phyloP scores from a whole-genome alignment of 2,113 vertebrate genomes.

The Poeciliopsis occidentalis region DNA sequence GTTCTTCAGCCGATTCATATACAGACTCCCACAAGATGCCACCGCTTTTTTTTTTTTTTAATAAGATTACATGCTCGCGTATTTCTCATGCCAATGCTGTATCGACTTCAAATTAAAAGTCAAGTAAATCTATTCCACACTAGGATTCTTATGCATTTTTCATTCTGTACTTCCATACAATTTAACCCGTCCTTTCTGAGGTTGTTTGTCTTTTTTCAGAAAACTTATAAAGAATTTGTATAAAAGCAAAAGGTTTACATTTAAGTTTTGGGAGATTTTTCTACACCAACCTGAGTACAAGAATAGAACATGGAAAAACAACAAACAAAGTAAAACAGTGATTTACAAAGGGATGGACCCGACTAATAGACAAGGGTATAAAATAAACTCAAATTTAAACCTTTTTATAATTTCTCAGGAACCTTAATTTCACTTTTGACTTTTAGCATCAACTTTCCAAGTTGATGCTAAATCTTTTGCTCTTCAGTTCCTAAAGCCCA shows the following conservation, averaged over 20 bases:
- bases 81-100: not conserved
- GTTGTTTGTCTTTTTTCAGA: not conserved
- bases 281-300: too few relatives aligned
- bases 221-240: not conserved
- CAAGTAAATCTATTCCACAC: not conserved
- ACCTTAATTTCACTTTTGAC: not conserved
- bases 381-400: too few relatives aligned
- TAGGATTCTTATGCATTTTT: not conserved
- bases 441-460: slow-evolving; percentile 2
- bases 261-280: too few relatives aligned
- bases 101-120: not conserved
- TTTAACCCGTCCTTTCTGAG: not conserved
- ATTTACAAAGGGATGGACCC: not conserved
- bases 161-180: not conserved
- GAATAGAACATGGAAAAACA: too few relatives aligned
- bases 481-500: not conserved
- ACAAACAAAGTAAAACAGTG: not conserved
- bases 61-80: not conserved
- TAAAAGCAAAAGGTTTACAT: too few relatives aligned
- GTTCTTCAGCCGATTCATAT: slow-evolving; percentile 48
- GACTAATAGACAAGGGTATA: too few relatives aligned
- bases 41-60: not conserved
- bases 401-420: too few relatives aligned
- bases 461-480: slow-evolving; percentile 5
- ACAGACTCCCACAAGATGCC: slow-evolving; percentile 47